Evolutionary conservation across 2,113 vertebrate species (phyloP).

Genomic region (Pollachius pollachius): DNA sequence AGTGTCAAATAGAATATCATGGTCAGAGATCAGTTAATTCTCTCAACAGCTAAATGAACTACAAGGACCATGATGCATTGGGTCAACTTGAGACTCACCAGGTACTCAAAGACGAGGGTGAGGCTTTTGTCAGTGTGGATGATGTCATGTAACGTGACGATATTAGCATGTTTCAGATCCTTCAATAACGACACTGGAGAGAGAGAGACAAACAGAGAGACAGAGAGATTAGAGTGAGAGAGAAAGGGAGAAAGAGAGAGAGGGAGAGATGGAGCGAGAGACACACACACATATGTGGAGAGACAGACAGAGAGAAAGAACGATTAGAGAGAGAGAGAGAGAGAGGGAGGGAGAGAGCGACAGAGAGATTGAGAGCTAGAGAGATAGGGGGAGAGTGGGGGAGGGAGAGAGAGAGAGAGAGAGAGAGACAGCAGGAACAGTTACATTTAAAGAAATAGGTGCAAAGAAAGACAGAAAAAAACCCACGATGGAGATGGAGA

Average conservation of each 20-base stretch:
- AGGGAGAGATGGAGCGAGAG: constrained; percentile 11
- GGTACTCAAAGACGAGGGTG: constrained; percentile 96
- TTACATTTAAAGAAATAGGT: neutral
- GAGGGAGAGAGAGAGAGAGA: neutral
- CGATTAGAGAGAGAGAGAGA: neutral
- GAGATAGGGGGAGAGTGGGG: neutral
- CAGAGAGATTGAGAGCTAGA: no score
- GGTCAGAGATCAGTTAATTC: no score
- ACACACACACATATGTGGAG: neutral
- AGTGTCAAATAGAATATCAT: no score
- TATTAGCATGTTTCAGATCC: constrained; percentile 99
- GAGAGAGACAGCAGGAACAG: neutral
- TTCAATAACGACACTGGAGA: constrained; percentile 93
- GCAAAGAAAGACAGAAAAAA: neutral
- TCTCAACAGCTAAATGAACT: neutral
- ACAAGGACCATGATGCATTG: neutral
- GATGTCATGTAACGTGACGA: constrained; percentile 97
- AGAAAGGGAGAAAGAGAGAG: neutral
- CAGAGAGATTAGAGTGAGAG: neutral
- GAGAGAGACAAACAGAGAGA: neutral
- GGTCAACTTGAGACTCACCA: constrained; percentile 75
- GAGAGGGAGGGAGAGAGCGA: neutral
- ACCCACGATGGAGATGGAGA: neutral
- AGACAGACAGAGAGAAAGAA: neutral
- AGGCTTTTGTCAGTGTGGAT: constrained; percentile 98